Evolutionary conservation across 30 jellyfish, hydroid and myxozoan genomes (phyloP).

Genomic region (Aurelia aurita): DNA sequence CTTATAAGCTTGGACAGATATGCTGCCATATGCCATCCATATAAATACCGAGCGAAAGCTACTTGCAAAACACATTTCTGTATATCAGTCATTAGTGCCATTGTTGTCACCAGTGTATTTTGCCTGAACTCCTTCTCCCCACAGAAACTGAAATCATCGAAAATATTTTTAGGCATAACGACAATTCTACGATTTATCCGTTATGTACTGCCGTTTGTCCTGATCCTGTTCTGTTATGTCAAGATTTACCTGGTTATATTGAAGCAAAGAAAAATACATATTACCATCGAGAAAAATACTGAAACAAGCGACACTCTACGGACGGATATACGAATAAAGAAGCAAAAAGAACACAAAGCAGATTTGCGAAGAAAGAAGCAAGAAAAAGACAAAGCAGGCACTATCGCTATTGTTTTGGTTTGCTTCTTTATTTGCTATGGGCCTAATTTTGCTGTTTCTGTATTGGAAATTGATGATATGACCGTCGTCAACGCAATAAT

Average conservation of each 20-base stretch:
- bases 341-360: neutral
- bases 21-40: slow-evolving; percentile 46
- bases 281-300: neutral
- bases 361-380: neutral
- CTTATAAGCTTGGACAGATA: slow-evolving; percentile 46
- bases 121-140: neutral
- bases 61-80: slow-evolving; percentile 31
- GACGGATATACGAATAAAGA: neutral
- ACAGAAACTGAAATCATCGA: no score
- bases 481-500: neutral
- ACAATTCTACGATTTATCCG: no score
- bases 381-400: slow-evolving; percentile 19
- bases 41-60: slow-evolving; percentile 23
- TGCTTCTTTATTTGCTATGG: slow-evolving; percentile 25
- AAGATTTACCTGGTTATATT: slow-evolving; percentile 13
- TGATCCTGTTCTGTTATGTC: slow-evolving; percentile 8
- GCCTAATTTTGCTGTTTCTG: neutral
- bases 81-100: neutral
- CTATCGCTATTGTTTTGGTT: neutral
- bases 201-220: no score
- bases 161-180: no score
- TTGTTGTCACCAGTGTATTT: neutral
- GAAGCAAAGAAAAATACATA: neutral
- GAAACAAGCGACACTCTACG: neutral
- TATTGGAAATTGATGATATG: no score